phyloP scores from a whole-genome alignment of 2,113 vertebrate genomes.

The Eubucco bourcierii region DNA sequence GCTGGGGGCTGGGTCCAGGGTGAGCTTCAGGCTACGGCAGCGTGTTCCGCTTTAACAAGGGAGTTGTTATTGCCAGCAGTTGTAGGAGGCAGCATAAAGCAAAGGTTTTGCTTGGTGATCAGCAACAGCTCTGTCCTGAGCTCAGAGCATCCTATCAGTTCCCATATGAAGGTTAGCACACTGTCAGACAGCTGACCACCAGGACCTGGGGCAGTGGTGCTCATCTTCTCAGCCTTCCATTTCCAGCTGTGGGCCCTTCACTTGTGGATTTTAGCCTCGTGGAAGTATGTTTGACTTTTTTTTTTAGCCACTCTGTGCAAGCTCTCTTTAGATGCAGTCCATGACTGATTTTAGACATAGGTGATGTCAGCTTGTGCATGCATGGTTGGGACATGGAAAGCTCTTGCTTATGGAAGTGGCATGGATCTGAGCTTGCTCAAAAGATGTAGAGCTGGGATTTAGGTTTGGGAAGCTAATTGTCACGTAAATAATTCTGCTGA shows the following conservation, averaged over 20 bases:
- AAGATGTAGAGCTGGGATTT: neutral
- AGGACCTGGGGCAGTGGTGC: neutral
- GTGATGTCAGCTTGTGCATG: neutral
- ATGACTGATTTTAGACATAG: neutral
- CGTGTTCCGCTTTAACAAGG: neutral
- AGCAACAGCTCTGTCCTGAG: neutral
- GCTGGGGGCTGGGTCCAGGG: neutral
- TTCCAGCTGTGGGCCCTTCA: neutral
- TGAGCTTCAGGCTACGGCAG: neutral
- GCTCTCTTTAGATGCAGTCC: neutral
- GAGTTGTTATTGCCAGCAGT: neutral
- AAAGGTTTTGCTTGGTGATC: neutral
- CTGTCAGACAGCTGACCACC: neutral
- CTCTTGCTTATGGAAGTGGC: neutral
- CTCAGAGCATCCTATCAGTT: neutral
- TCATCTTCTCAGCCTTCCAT: neutral
- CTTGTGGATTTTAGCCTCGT: neutral
- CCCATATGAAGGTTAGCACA: neutral
- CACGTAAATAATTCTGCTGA: neutral
- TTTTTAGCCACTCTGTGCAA: neutral
- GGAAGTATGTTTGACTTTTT: fast-evolving
- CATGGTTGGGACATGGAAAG: neutral
- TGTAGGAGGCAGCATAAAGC: neutral
- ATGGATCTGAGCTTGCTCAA: neutral
- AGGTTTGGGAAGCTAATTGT: neutral